Base-by-base conservation (phyloP, 2,797 vertebrate genomes). In the Valencia hispanica region DNA sequence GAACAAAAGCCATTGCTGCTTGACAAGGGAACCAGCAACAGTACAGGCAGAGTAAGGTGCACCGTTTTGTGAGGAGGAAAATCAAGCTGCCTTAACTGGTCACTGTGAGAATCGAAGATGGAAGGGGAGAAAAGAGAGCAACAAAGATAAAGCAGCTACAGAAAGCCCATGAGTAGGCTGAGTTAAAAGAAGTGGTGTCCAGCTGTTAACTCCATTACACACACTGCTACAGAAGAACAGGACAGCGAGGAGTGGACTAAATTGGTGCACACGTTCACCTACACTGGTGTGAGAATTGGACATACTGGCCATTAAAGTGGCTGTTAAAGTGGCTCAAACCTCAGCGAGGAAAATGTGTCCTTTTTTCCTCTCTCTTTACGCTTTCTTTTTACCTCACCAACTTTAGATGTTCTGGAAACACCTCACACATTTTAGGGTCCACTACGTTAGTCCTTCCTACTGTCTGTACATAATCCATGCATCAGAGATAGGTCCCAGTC, bases 141-240 rank as follows among this genome's bases (percentile, higher is more conserved):
- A 78, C 36, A 76, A 63, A 79, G 74, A 53, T 70, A 47, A 72
- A 70, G 72, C 57, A 73, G 76, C 15, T 36, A 76, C 79, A 84
- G 84, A 91, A 86, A 83, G 78, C 74, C 78, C 82, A 79, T 53
- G 57, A 90, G 84, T 72, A 78, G 75, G 68, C 80, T 73, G 85
- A 84, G 87, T 91, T 89, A 84, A 88, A 88, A 86, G 87, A 90
- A 91, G 88, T 88, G 89, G 86, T 81, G 82, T 94, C 94, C 92
- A 93, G 93, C 93, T 94, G 94, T 93, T 93, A 92, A 92, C 91
- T 92, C 89, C 81, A 91, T 93, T 91, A 90, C 89, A 86, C 84
- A 87, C 90, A 90, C 86, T 84, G 88, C 94, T 93, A 88, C 93
- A 94, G 83, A 88, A 86, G 86, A 88, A 88, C 87, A 90, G 89